Evolutionary conservation across 2,113 vertebrate species (phyloP).

Genomic region (Orycteropus afer): DNA sequence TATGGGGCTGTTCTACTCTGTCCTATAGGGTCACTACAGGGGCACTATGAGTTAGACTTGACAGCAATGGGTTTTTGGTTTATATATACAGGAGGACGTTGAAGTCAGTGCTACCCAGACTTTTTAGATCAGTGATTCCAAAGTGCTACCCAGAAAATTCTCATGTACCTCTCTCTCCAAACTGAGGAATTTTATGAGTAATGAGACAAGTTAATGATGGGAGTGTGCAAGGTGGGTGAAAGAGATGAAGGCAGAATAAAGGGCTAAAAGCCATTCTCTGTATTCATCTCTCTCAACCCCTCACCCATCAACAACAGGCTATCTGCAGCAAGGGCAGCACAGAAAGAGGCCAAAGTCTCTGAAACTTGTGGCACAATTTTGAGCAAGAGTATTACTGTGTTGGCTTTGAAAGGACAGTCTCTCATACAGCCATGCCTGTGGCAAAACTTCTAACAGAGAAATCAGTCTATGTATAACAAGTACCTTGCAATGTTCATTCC

Average conservation of each 20-base stretch:
- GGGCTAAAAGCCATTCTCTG: neutral
- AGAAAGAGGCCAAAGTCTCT: neutral
- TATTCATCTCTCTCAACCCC: neutral
- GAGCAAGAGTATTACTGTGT: neutral
- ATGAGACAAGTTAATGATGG: fast-evolving
- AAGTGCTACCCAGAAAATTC: neutral
- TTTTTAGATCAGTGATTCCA: neutral
- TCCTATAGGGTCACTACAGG: neutral
- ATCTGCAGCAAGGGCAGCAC: neutral
- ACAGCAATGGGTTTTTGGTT: neutral
- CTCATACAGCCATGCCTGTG: fast-evolving
- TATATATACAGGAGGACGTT: fast-evolving
- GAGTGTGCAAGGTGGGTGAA: fast-evolving
- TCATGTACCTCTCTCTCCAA: neutral
- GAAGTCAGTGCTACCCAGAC: neutral
- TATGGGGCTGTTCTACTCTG: neutral
- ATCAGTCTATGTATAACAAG: neutral
- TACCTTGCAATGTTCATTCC: neutral
- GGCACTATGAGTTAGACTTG: neutral
- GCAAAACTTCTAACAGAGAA: neutral
- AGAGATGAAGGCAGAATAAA: neutral
- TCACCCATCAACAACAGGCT: neutral
- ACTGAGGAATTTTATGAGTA: neutral
- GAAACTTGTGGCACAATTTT: neutral
- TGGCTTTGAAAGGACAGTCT: neutral